Evolutionary conservation across 2,797 vertebrate species (phyloP).

Genomic region (Myiotriccus ornatus): DNA sequence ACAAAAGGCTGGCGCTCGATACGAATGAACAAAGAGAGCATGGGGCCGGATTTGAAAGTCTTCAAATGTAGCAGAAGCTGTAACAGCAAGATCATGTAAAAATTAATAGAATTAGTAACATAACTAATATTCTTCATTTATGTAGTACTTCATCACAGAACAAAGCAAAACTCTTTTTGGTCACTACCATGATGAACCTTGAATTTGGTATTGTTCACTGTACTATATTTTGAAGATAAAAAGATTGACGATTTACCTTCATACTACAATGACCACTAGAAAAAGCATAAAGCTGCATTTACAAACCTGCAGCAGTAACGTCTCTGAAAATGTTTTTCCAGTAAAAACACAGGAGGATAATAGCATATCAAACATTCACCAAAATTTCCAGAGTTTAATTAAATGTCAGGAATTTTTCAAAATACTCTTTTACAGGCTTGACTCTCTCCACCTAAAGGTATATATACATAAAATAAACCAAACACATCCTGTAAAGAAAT

Average conservation of each 20-base stretch:
- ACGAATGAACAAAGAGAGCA: conserved; percentile 93
- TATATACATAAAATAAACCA: not conserved
- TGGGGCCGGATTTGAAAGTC: conserved; percentile 98
- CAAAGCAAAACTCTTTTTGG: not conserved
- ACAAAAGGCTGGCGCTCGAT: conserved; percentile 93
- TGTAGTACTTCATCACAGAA: not conserved
- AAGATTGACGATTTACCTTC: not conserved
- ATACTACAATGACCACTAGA: not conserved
- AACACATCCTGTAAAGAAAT: not conserved
- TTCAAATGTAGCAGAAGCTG: conserved; percentile 94
- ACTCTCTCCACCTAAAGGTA: not conserved
- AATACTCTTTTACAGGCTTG: not conserved
- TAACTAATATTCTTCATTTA: not conserved
- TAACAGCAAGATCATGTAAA: not conserved
- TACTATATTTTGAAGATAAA: not conserved
- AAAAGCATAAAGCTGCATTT: not conserved
- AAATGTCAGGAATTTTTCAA: not conserved
- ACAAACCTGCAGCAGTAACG: not conserved
- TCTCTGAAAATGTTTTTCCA: not conserved
- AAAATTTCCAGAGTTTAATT: not conserved
- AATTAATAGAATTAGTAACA: not conserved
- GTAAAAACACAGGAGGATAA: not conserved
- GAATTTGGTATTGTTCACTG: not conserved
- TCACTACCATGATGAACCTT: not conserved
- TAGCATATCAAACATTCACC: not conserved